A percentile compares a stretch with the other conserved stretches of the same genome.
Evolutionary conservation across 2,888 invertebrate genomes (phyloP).

Genomic region (Drosophila tanythrix): DNA sequence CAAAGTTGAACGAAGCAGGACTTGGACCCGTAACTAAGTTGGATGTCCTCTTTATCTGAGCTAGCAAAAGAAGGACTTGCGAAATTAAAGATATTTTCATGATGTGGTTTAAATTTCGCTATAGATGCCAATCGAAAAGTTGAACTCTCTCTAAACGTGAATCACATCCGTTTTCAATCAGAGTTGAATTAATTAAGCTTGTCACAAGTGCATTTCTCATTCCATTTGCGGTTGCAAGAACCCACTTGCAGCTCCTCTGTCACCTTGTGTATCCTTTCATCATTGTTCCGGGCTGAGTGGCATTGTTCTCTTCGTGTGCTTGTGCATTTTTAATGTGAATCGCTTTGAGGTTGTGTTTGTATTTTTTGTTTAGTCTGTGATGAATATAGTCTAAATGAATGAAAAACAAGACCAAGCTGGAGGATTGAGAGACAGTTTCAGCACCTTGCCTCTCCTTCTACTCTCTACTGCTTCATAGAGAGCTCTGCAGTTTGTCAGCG

Average conservation of each 20-base stretch:
- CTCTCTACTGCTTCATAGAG: background rate
- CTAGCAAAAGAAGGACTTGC: background rate
- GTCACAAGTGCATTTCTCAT: constrained; percentile 47
- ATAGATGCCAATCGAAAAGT: constrained; percentile 43
- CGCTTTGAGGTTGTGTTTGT: constrained; percentile 65
- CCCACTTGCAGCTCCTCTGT: background rate
- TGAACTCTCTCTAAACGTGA: constrained; percentile 16
- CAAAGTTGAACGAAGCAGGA: constrained; percentile 59
- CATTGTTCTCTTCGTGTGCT: constrained; percentile 60
- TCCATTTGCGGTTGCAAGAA: background rate
- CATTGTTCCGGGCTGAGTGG: constrained; percentile 22
- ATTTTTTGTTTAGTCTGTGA: constrained; percentile 33
- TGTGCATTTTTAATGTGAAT: constrained; percentile 65
- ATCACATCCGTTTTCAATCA: constrained; percentile 51
- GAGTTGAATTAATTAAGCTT: constrained; percentile 66
- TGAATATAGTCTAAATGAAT: constrained; percentile 28
- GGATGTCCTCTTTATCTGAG: constrained; percentile 41
- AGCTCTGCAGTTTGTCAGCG: constrained; percentile 38
- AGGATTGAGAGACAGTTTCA: constrained; percentile 20
- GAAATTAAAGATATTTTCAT: constrained; percentile 41
- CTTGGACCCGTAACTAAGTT: constrained; percentile 24
- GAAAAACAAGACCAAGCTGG: background rate
- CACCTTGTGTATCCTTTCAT: constrained; percentile 17
- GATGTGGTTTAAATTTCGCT: constrained; percentile 14
- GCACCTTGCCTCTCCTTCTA: constrained; percentile 2